A percentile compares a stretch with the other conserved stretches of the same genome.
These are phyloP conservation scores for Panurus biarmicus DNA, from an alignment of 2,113 vertebrate genomes.

Conservation along the genomic window DNA sequence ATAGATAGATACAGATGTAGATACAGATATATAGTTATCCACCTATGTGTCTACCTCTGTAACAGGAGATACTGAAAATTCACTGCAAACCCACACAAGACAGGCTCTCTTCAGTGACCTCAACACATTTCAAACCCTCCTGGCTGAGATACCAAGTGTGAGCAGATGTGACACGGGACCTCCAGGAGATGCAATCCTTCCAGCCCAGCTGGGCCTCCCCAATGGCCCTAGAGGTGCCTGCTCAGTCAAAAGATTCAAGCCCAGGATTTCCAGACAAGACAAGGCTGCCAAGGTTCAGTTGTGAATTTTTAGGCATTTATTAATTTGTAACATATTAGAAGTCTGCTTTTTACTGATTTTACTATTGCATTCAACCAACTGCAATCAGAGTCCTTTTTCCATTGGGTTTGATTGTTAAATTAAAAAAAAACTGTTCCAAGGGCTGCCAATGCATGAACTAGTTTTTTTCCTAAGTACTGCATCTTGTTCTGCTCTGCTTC, in stretches of 20 bases:
- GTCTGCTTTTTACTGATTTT: neutral
- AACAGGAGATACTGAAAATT: neutral
- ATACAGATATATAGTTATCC: neutral
- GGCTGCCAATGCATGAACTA: neutral
- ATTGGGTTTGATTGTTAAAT: neutral
- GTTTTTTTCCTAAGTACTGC: neutral
- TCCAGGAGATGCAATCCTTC: neutral
- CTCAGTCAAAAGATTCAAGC: neutral
- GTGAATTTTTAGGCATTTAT: neutral
- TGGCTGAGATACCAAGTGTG: neutral
- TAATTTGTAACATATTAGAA: neutral
- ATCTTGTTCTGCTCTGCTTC: neutral
- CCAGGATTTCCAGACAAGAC: neutral
- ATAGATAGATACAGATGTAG: no score
- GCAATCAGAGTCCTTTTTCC: neutral
- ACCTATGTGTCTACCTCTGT: neutral
- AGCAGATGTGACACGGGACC: neutral
- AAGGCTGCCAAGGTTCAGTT: neutral
- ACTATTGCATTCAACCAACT: neutral
- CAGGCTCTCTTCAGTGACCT: neutral
- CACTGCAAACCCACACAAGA: neutral
- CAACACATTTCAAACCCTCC: neutral
- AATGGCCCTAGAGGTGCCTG: neutral
- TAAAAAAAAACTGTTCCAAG: neutral
- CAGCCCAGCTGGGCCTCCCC: neutral